These are phyloP conservation scores for Nomada fabriciana DNA, from an alignment of 2,888 invertebrate species.

Conservation along the genomic window DNA sequence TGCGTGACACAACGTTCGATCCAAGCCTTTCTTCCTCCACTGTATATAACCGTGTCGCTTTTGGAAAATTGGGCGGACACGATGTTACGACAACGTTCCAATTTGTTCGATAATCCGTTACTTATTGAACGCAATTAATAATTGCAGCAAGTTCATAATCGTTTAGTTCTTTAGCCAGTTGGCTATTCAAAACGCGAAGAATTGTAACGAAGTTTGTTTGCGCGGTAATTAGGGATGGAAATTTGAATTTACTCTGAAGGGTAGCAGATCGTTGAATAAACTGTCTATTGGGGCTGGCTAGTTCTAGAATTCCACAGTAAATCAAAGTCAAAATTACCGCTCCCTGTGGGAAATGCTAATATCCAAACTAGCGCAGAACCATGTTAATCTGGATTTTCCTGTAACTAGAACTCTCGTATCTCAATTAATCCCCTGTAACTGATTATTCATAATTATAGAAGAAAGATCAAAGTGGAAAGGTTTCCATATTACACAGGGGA, in stretches of 20 bases:
- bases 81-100: neutral
- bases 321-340: slow-evolving; percentile 55
- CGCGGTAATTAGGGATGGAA: neutral
- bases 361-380: slow-evolving; percentile 47
- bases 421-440: slow-evolving; percentile 49
- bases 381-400: slow-evolving; percentile 53
- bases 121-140: neutral
- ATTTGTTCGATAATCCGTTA: neutral
- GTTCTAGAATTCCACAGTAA: slow-evolving; percentile 37
- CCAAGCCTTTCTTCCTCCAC: neutral
- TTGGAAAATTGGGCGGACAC: slow-evolving; percentile 22
- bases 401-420: slow-evolving; percentile 44
- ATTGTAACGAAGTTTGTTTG: neutral
- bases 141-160: too few species aligned
- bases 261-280: slow-evolving; percentile 14
- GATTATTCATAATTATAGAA: slow-evolving; percentile 14
- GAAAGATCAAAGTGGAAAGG: slow-evolving; percentile 18
- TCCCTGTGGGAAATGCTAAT: slow-evolving; percentile 49
- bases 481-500: neutral
- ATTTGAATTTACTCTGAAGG: neutral
- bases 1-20: slow-evolving; percentile 34
- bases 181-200: neutral
- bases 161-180: too few species aligned
- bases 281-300: slow-evolving; percentile 12
- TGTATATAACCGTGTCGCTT: slow-evolving; percentile 23